Evolutionary conservation across 1,140 invertebrate genomes (phyloP).

Genomic region (Archivesica marissinica): DNA sequence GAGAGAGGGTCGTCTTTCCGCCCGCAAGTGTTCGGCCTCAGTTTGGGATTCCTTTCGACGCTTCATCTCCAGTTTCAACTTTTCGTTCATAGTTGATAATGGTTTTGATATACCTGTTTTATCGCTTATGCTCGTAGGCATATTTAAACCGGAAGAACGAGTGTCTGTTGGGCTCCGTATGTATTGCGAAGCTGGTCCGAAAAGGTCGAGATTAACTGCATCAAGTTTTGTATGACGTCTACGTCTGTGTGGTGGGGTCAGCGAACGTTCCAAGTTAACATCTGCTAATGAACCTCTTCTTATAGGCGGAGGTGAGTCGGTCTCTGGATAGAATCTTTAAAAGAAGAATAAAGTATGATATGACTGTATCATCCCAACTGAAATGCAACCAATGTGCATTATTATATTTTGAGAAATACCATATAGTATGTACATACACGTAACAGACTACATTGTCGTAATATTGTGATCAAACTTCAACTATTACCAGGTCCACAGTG

Average conservation of each 20-base stretch:
- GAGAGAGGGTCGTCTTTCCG: slow-evolving; percentile 49
- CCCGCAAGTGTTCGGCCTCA: background rate
- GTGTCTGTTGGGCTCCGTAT: slow-evolving; percentile 4
- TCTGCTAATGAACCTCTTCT: slow-evolving; percentile 53
- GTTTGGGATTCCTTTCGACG: slow-evolving; percentile 6
- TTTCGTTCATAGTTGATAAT: background rate
- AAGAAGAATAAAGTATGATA: background rate
- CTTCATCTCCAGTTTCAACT: background rate
- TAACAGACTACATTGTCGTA: background rate
- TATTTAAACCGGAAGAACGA: background rate
- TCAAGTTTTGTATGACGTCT: slow-evolving; percentile 36
- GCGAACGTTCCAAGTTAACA: slow-evolving; percentile 24
- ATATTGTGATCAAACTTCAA: background rate
- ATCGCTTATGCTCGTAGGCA: background rate
- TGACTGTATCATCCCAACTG: background rate
- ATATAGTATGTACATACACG: too few relatives aligned
- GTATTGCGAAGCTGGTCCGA: slow-evolving; percentile 6
- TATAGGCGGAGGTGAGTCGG: background rate
- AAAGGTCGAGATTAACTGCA: slow-evolving; percentile 28
- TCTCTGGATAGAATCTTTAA: background rate
- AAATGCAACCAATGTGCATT: too few relatives aligned
- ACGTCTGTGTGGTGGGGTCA: background rate
- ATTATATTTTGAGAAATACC: too few relatives aligned
- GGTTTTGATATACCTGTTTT: background rate
- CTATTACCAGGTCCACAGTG: background rate